phyloP scores from a whole-genome alignment of 2,888 invertebrate genomes.

The Netelia melanura region DNA sequence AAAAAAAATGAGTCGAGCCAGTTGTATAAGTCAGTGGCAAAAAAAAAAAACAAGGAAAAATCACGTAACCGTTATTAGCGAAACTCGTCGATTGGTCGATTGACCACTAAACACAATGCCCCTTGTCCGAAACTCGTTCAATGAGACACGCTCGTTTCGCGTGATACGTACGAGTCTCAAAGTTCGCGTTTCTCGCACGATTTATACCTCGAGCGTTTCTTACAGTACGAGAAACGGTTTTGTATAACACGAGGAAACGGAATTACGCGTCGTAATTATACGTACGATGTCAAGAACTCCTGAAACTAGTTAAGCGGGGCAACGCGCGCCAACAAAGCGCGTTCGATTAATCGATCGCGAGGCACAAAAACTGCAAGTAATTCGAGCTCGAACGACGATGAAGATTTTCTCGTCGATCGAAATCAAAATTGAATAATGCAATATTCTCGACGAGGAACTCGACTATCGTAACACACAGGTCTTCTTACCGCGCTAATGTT shows the following conservation, averaged over 20 bases:
- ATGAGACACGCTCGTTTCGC: conserved; percentile 29
- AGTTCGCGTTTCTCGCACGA: conserved; percentile 15
- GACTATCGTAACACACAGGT: too few relatives aligned
- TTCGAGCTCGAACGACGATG: neutral
- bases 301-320: too few relatives aligned
- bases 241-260: too few relatives aligned
- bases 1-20: too few relatives aligned
- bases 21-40: neutral
- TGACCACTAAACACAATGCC: conserved; percentile 25
- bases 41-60: neutral
- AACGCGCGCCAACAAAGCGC: neutral
- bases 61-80: conserved; percentile 9
- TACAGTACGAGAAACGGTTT: too few relatives aligned
- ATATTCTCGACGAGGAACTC: neutral
- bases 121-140: conserved; percentile 40
- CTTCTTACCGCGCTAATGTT: too few relatives aligned
- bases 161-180: conserved; percentile 42
- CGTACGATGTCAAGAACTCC: too few relatives aligned
- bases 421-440: conserved; percentile 35
- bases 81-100: neutral
- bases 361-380: conserved; percentile 17
- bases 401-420: neutral
- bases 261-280: too few relatives aligned
- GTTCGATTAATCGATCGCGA: conserved; percentile 1
- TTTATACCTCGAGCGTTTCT: too few relatives aligned